Evolutionary conservation across 1,140 invertebrate species (phyloP), one percentile per base, ranked within the genome.

Genomic region (Proales similis): DNA sequence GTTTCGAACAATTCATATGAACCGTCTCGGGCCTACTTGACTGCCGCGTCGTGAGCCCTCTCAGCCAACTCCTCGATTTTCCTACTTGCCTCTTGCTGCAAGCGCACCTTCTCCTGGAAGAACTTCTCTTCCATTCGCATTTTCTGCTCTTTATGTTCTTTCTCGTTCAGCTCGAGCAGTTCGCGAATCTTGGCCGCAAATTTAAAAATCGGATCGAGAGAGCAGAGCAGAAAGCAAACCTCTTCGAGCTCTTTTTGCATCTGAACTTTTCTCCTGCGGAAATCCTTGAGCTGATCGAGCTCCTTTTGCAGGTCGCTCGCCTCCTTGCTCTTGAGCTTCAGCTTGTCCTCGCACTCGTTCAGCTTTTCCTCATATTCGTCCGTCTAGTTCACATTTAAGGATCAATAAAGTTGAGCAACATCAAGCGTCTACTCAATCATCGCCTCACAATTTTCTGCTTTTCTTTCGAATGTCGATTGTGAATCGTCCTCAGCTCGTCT

Each of bases 41-140:
- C 73, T 14, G 74, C 75, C 64, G 75, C 73, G 42, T 69, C 71
- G 63, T 77, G 75, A 24, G 75, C 75, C 64, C 69, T 70, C 63
- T 74, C 71, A 24, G 74, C 73, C 19, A 76, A 61, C 51, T 77
- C 75, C 38, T 71, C 70, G 48, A 76, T 77, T 66, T 76, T 77
- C 63, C 74, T 70, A 61, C 72, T 74, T 5, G 74, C 72, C 65
- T 77, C 75, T 63, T 74, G 70, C 65, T 76, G 72, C 14, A 77
- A 63, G 61, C 70, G 66, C 71, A 75, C 74, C 71, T 74, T 75
- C 68, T 76, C 74, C 64, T 76, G 73, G 69, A 75, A 75, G 66
- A 74, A 75, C 66, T 74, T 75, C 57, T 75, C 72, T 66, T 76
- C 74, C 71, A 75, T 71, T 51, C 68, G 68, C 36, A 66, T 64